Evolutionary conservation across 2,888 invertebrate species (phyloP).

Genomic region (Galerucella calmariensis): DNA sequence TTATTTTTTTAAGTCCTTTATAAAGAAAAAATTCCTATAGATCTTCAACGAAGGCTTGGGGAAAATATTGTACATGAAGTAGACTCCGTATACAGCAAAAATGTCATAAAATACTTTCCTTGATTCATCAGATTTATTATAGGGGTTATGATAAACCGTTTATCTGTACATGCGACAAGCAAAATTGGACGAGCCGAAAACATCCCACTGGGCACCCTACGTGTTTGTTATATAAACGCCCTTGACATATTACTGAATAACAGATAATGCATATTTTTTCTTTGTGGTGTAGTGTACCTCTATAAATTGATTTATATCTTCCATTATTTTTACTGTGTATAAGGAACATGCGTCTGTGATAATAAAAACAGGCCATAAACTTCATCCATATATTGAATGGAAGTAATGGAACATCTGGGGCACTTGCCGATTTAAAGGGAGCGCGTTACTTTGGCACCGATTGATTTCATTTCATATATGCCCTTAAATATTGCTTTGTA

Average conservation of each 20-base stretch:
- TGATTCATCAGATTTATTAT: neutral
- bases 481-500: conserved; percentile 6
- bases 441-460: conserved; percentile 15
- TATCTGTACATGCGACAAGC: neutral
- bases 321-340: conserved; percentile 20
- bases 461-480: conserved; percentile 12
- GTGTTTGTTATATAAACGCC: conserved; percentile 1
- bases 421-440: conserved; percentile 20
- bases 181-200: neutral
- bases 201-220: neutral
- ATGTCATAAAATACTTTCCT: neutral
- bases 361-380: conserved; percentile 24
- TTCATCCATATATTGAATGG: conserved; percentile 24
- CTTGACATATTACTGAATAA: conserved; percentile 1
- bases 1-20: too few relatives aligned
- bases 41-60: too few relatives aligned
- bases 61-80: too few relatives aligned
- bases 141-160: neutral
- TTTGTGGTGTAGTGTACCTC: neutral
- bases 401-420: conserved; percentile 23
- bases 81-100: too few relatives aligned
- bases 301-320: conserved; percentile 15
- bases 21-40: too few relatives aligned
- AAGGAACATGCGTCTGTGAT: conserved; percentile 16
- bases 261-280: conserved; percentile 12